Percentiles rank a stretch among this genome's conserved stretches.
These are phyloP conservation scores for Pentamera pediparva DNA, from an alignment of 53 echinoderm and acorn worm genomes.

Conservation along the genomic window DNA sequence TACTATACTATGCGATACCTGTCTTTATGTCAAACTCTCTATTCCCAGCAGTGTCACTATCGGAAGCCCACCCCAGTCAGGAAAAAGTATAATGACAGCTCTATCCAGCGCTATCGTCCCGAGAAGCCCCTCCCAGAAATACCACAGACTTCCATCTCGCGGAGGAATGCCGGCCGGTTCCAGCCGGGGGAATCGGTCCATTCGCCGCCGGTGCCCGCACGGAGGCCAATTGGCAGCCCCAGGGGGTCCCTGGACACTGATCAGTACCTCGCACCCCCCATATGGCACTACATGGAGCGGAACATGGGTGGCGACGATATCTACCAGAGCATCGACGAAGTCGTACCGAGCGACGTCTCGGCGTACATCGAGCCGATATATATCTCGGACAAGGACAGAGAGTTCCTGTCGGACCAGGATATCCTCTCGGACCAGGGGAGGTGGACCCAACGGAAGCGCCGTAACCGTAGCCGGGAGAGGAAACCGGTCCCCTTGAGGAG, in stretches of 20 bases:
- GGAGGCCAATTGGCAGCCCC: neutral
- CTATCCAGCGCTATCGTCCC: conserved; percentile 27
- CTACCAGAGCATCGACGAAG: neutral
- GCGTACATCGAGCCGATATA: neutral
- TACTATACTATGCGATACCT: too few relatives aligned
- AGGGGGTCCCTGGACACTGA: neutral
- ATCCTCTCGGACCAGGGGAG: conserved; percentile 3
- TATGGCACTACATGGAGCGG: neutral
- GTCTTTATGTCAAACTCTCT: too few relatives aligned
- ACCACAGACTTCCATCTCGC: neutral
- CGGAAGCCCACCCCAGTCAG: conserved; percentile 26
- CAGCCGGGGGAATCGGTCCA: neutral
- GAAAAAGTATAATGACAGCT: neutral
- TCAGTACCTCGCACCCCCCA: neutral
- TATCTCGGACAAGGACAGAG: neutral
- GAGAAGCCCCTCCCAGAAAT: conserved; percentile 11
- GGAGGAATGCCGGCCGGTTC: neutral
- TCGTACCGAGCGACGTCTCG: neutral
- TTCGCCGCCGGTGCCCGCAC: conserved; percentile 3
- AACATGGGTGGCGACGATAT: neutral
- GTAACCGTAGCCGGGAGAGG: neutral
- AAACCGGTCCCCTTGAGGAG: conserved; percentile 13
- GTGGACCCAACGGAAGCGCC: conserved; percentile 10
- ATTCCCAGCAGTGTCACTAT: conserved; percentile 28
- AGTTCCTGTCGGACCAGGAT: conserved; percentile 10